Conservation (phyloP, 2,797 vertebrate genomes). For the Acrossocheilus fasciatus region DNA sequence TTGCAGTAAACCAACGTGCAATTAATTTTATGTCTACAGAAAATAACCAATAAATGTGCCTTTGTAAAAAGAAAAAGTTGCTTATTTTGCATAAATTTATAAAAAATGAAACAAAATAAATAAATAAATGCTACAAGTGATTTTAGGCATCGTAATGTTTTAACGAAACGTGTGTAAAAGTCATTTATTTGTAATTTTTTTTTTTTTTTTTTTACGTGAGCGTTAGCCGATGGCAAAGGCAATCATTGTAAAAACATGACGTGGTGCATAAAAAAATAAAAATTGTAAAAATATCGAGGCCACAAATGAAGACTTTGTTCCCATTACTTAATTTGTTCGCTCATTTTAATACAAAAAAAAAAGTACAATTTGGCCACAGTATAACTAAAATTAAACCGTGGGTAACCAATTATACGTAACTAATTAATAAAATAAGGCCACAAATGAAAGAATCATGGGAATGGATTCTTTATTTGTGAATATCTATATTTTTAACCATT, state of each 20-base stretch:
- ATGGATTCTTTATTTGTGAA: neutral
- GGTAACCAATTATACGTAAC: neutral
- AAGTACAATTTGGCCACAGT: neutral
- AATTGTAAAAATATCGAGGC: neutral
- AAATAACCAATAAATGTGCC: neutral
- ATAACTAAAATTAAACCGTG: too few species aligned
- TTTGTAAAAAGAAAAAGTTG: neutral
- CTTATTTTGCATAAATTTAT: neutral
- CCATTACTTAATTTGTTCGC: neutral
- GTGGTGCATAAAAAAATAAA: neutral
- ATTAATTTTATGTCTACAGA: neutral
- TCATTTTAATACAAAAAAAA: neutral
- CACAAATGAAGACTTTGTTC: neutral
- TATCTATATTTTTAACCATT: neutral
- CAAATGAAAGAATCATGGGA: neutral
- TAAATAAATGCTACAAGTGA: neutral
- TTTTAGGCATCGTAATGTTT: neutral
- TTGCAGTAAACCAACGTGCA: neutral
- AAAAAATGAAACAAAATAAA: neutral
- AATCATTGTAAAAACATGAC: neutral
- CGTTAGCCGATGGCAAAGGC: neutral
- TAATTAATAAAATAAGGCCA: neutral
- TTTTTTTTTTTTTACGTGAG: neutral
- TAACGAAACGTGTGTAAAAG: neutral
- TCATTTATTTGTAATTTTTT: neutral